These are phyloP conservation scores for Vombatus ursinus DNA, from an alignment of 2,113 vertebrate genomes.

Conservation along the genomic window DNA sequence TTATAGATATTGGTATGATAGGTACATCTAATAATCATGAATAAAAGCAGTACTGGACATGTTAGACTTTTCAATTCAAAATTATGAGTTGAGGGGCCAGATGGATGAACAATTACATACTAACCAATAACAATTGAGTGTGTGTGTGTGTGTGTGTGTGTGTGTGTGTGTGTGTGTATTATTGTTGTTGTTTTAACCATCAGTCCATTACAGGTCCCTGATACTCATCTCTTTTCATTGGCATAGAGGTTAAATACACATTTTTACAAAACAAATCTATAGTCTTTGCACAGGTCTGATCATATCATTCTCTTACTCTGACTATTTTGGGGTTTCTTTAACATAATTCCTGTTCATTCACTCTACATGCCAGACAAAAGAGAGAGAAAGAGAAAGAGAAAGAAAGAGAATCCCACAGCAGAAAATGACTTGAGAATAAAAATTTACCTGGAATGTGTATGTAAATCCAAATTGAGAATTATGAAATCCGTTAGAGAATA, in stretches of 20 bases:
- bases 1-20: slow-evolving; percentile 42
- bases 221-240: background rate
- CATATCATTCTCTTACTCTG: background rate
- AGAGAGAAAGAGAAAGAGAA: background rate
- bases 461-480: slow-evolving; percentile 27
- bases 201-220: background rate
- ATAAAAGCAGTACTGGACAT: slow-evolving; percentile 10
- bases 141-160: background rate
- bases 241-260: background rate
- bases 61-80: background rate
- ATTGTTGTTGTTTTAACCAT: background rate
- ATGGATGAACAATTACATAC: background rate
- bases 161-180: background rate
- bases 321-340: background rate
- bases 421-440: slow-evolving; percentile 39
- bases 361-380: background rate
- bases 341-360: background rate
- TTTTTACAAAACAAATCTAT: background rate
- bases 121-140: background rate
- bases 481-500: slow-evolving; percentile 4
- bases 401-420: background rate
- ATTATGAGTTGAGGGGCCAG: background rate
- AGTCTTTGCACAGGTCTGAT: background rate
- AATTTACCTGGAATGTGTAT: slow-evolving; percentile 18
- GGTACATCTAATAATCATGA: background rate